Conservation (phyloP, 2,797 vertebrate genomes). For the Pogonophryne albipinna region DNA sequence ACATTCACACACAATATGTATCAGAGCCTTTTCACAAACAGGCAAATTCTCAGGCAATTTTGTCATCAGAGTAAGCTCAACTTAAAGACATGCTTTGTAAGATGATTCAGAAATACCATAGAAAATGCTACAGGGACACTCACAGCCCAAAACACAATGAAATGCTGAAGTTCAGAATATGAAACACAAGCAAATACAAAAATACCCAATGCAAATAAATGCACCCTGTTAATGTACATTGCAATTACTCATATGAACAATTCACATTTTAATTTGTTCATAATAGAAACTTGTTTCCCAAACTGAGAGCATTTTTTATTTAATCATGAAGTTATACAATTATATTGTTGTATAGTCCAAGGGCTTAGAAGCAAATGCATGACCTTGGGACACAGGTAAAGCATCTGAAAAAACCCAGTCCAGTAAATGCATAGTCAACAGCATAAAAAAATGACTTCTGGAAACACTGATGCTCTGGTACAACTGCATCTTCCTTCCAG, state of each 20-base stretch:
- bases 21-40: conserved; percentile 20
- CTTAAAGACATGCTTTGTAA: conserved; percentile 44
- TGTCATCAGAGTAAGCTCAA: conserved; percentile 28
- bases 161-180: conserved; percentile 38
- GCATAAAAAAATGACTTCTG: not conserved
- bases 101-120: conserved; percentile 26
- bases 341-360: not conserved
- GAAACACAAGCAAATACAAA: too few relatives aligned
- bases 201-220: too few relatives aligned
- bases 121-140: conserved; percentile 44
- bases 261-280: not conserved
- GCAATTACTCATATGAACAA: conserved; percentile 23
- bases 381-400: not conserved
- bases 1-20: conserved; percentile 16
- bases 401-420: not conserved
- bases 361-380: not conserved
- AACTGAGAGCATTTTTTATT: not conserved
- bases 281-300: not conserved
- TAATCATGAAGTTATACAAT: not conserved
- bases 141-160: conserved; percentile 34
- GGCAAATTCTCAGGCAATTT: conserved; percentile 43
- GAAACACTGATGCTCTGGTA: not conserved
- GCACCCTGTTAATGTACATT: conserved; percentile 40
- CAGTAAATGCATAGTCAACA: not conserved
- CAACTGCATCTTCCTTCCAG: conserved; percentile 1